phyloP scores from a whole-genome alignment of 2,113 vertebrate genomes.

The zebrafish (Danio rerio) region DNA sequence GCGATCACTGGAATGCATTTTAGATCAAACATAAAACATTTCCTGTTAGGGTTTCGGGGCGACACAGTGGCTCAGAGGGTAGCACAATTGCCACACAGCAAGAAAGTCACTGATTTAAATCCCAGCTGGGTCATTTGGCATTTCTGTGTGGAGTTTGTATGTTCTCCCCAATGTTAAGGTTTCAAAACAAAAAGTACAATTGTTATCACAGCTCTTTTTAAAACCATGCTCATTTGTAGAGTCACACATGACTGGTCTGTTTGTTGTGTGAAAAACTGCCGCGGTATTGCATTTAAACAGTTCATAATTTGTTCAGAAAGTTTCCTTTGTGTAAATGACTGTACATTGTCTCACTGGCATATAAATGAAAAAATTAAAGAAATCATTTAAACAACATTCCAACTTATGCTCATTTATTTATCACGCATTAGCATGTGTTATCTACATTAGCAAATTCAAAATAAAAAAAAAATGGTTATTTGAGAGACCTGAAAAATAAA shows the following conservation, averaged over 20 bases:
- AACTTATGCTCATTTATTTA: constrained; percentile 2
- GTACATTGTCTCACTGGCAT: neutral
- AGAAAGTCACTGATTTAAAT: too few relatives aligned
- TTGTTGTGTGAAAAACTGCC: neutral
- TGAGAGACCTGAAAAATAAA: neutral
- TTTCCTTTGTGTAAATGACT: neutral
- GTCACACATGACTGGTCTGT: neutral
- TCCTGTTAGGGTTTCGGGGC: neutral
- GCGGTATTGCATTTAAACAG: neutral
- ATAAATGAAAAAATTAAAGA: neutral
- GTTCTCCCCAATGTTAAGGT: neutral
- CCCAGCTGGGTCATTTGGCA: too few relatives aligned
- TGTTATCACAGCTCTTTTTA: neutral
- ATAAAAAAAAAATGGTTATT: neutral
- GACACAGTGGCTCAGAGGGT: too few relatives aligned
- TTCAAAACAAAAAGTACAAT: neutral
- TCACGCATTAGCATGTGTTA: neutral
- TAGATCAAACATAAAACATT: neutral
- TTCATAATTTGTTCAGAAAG: neutral
- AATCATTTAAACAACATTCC: too few relatives aligned
- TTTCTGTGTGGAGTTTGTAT: too few relatives aligned
- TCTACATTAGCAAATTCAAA: neutral
- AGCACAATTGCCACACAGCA: too few relatives aligned
- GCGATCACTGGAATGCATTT: neutral
- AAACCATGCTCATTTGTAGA: neutral